phyloP scores from a whole-genome alignment of 2,888 invertebrate genomes.

The Apoderus coryli region DNA sequence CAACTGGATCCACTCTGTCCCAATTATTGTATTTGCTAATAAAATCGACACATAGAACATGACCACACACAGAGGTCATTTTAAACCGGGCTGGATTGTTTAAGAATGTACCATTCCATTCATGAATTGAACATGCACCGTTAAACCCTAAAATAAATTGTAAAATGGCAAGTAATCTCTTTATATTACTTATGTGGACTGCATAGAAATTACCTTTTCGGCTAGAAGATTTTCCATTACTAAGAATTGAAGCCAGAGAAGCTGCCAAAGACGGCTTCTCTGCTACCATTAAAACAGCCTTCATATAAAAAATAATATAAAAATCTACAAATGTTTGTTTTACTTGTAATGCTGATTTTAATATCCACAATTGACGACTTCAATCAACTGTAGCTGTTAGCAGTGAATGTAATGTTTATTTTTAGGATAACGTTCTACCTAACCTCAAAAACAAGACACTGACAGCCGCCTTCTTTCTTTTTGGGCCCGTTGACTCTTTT shows the following conservation, averaged over 20 bases:
- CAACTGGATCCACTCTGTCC: slow-evolving; percentile 94
- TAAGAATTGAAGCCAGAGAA: slow-evolving; percentile 84
- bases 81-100: slow-evolving; percentile 61
- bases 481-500: no score
- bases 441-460: no score
- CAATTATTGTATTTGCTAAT: slow-evolving; percentile 89
- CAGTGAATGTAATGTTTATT: no score
- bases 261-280: slow-evolving; percentile 97
- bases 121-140: slow-evolving; percentile 84
- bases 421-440: no score
- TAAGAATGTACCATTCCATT: slow-evolving; percentile 78
- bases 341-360: neutral
- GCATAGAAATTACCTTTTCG: slow-evolving; percentile 49
- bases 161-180: slow-evolving; percentile 1
- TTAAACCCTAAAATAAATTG: slow-evolving; percentile 51
- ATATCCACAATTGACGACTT: no score
- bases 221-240: slow-evolving; percentile 63
- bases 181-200: neutral
- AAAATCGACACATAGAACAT: slow-evolving; percentile 95
- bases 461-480: no score
- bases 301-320: slow-evolving; percentile 46
- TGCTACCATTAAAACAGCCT: slow-evolving; percentile 89
- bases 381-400: no score
- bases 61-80: slow-evolving; percentile 99
- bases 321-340: no score